Percentiles rank a stretch among this genome's conserved stretches.
Conservation (phyloP, 1,140 invertebrate species). For the Diabrotica virgifera region DNA sequence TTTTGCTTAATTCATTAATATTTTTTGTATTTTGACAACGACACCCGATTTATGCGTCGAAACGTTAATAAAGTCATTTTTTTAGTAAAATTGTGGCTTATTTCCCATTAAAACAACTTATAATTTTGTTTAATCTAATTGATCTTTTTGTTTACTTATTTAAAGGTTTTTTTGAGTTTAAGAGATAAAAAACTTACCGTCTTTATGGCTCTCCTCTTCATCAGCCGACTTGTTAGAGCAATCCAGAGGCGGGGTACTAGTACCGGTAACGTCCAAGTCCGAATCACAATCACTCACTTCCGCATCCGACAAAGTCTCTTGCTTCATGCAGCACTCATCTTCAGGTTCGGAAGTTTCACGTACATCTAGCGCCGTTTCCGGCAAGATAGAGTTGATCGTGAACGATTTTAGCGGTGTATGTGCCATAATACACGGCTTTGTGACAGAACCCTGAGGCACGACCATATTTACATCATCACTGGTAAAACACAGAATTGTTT, state of each 20-base stretch:
- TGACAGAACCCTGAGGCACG: conserved; percentile 22
- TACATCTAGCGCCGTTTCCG: conserved; percentile 58
- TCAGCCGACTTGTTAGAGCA: conserved; percentile 53
- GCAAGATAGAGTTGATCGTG: conserved; percentile 68
- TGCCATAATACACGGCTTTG: conserved; percentile 38
- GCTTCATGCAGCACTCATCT: conserved; percentile 24
- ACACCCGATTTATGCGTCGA: too few species aligned
- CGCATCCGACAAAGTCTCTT: conserved; percentile 19
- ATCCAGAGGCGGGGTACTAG: conserved; percentile 64
- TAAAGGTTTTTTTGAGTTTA: not conserved
- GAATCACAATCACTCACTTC: conserved; percentile 64
- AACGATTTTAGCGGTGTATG: conserved; percentile 66
- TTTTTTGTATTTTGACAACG: too few species aligned
- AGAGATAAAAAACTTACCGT: conserved; percentile 50
- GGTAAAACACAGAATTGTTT: not conserved
- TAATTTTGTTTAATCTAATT: too few species aligned
- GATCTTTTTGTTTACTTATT: not conserved
- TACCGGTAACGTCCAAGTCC: conserved; percentile 68
- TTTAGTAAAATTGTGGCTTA: too few species aligned
- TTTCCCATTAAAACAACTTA: too few species aligned
- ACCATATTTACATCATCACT: conserved; percentile 36
- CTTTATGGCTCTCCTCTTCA: conserved; percentile 35
- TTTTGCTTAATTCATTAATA: too few species aligned
- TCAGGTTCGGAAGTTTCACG: conserved; percentile 45
- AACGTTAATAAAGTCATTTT: too few species aligned